Base-by-base conservation (phyloP, 1,140 invertebrate genomes). In the Chironomus striatipennis region DNA sequence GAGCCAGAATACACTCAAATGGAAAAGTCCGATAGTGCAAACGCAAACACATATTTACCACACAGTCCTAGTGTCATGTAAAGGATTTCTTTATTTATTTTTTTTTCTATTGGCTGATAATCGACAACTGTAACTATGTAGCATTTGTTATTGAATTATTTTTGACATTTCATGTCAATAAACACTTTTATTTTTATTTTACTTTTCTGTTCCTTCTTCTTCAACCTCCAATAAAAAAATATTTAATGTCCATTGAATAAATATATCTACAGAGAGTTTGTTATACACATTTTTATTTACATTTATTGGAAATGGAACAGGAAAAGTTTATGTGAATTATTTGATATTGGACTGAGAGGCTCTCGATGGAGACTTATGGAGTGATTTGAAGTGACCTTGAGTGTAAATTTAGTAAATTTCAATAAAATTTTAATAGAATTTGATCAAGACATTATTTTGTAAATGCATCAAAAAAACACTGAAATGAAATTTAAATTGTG, bases 61-160 rank as follows among this genome's bases (percentile, higher is more conserved):
- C 79, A 79, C 64, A 82, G 81, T 76, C 81, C 81, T 74, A 82
- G 81, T 73, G 81, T 82, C 4, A 82, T 82, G 74, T 81, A 78
- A 74, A 70, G 24, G 24, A 34, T 2, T 34, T 57, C n/a, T 12
- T 2, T 2, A 57, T 57, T n/a, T n/a, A n/a, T n/a, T n/a, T n/a
- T n/a, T n/a, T n/a, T 67, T 67, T 67, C 64, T 21, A 18, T 21
- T 15, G 10, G 6, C 9, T 15, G 18, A 9, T 5, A 70, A 18
- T 17, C 4, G 18, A 70, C 9, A 70, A 8, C 8, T 5, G 17
- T 7, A 20, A 70, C 10, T 70, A 7, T 70, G 65, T 70, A 17
- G 17, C 9, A 70, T 20, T 20, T n/a, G n/a, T 70, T 20, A 10
- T 15, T 70, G 17, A 20, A 20, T 70, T 70, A 12, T 70, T 70